These are phyloP conservation scores for Dunckerocampus dactyliophorus DNA, from an alignment of 2,113 vertebrate species.

Conservation along the genomic window DNA sequence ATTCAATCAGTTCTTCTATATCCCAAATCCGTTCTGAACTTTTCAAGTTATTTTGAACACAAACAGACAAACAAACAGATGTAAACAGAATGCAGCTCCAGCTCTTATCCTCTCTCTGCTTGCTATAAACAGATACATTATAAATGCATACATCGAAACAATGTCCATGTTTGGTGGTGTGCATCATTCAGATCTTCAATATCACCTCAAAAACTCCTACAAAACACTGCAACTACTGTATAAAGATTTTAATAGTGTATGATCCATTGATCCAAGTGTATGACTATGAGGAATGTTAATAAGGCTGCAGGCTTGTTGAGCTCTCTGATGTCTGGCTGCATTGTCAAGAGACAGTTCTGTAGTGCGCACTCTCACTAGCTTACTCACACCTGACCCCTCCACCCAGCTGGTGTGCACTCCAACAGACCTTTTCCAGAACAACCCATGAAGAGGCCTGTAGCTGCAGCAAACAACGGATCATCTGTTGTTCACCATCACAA, in stretches of 20 bases:
- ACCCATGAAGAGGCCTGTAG: slow-evolving; percentile 52
- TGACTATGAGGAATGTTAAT: slow-evolving; percentile 50
- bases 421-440: slow-evolving; percentile 61
- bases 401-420: slow-evolving; percentile 25
- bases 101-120: slow-evolving; percentile 52
- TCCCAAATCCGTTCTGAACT: no score
- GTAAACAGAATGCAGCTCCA: slow-evolving; percentile 35
- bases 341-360: slow-evolving; percentile 29
- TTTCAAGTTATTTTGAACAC: no score
- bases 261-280: slow-evolving; percentile 6
- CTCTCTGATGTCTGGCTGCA: slow-evolving; percentile 20
- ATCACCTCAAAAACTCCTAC: neutral
- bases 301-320: slow-evolving; percentile 29
- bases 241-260: slow-evolving; percentile 4
- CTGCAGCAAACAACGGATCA: slow-evolving; percentile 46
- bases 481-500: slow-evolving; percentile 57
- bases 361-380: slow-evolving; percentile 18
- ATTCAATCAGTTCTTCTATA: no score
- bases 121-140: slow-evolving; percentile 53
- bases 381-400: slow-evolving; percentile 56
- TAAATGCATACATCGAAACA: slow-evolving; percentile 1
- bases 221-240: neutral
- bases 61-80: slow-evolving; percentile 9
- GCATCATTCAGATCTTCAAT: neutral
- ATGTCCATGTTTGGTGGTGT: neutral